Percentiles rank a stretch among this genome's conserved stretches.
phyloP scores from a whole-genome alignment of 1,140 invertebrate species.

The Drosophila virilis region DNA sequence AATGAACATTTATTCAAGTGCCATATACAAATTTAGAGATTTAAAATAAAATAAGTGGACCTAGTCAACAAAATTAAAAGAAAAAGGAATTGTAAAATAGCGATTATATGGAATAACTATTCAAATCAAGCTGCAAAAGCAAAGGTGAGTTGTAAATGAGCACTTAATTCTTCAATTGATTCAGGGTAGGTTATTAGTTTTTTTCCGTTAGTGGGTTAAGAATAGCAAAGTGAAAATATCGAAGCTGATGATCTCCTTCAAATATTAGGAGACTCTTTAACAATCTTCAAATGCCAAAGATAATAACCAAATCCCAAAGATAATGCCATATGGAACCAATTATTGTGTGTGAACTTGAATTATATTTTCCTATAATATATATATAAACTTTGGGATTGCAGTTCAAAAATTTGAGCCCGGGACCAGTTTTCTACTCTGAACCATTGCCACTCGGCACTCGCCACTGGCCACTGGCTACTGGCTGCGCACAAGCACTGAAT shows the following conservation, averaged over 20 bases:
- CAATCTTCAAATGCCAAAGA: too few relatives aligned
- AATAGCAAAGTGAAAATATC: too few relatives aligned
- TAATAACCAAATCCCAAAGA: too few relatives aligned
- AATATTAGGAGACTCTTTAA: too few relatives aligned
- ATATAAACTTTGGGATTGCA: background rate
- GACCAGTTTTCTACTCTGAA: slow-evolving; percentile 19
- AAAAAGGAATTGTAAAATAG: background rate
- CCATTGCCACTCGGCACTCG: background rate
- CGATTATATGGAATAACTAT: background rate
- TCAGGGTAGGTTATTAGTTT: too few relatives aligned
- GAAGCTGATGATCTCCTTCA: too few relatives aligned
- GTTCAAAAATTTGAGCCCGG: slow-evolving; percentile 12
- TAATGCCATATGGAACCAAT: too few relatives aligned
- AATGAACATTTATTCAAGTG: background rate
- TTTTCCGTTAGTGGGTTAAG: too few relatives aligned
- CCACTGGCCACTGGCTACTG: background rate
- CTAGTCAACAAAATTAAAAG: slow-evolving; percentile 50
- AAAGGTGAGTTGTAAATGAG: slow-evolving; percentile 3
- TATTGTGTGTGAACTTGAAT: background rate
- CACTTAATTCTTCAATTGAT: background rate
- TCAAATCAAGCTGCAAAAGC: background rate
- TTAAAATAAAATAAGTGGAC: slow-evolving; percentile 5
- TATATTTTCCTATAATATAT: background rate
- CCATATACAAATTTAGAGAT: background rate
- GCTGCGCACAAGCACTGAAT: slow-evolving; percentile 56